Evolutionary conservation across 2,888 invertebrate species (phyloP), one percentile per base, ranked within the genome.

Genomic region (Nebria brevicollis): DNA sequence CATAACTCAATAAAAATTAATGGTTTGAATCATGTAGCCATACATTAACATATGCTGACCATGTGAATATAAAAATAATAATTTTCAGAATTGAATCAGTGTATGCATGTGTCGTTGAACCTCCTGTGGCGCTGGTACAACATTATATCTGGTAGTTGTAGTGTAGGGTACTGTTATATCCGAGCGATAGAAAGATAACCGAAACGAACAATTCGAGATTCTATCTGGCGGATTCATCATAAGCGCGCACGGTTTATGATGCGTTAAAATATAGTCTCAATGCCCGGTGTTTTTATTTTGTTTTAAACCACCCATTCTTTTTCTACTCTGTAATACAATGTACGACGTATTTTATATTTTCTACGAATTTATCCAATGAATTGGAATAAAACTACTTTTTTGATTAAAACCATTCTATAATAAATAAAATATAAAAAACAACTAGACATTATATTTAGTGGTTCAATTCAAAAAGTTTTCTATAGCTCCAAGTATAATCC

Each of bases 141-240:
- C 54, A 54, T 54, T 7, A 54, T 54, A 54, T 54, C 54, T 66
- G 72, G 78, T 78, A 72, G 66, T 73, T 72, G 72, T 78, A 78
- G 54, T 54, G 54, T 54, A 13, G 66, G 65, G 54, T 80, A 75
- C 80, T 80, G 80, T 80, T 80, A 80, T 75, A 34, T 79, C 74
- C 75, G 80, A 54, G 54, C 54, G 54, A 80, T 80, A 64, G 75
- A 75, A 43, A 80, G 80, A 80, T 80, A 80, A 80, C 75, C 34
- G 80, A 80, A 80, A 72, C 72, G 70, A 75, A 75, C 80, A 80
- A 70, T 80, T 80, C 75, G 25, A 70, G 80, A 80, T 80, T 68
- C 26, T 75, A 80, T 80, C 80, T 80, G n/a, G 25, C 20, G 25
- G 26, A 20, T 64, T 64, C 25, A 54, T 54, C 42, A 64, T 41